These are phyloP conservation scores for Physocephala rufipes DNA, from an alignment of 2,888 invertebrate species.

Conservation along the genomic window DNA sequence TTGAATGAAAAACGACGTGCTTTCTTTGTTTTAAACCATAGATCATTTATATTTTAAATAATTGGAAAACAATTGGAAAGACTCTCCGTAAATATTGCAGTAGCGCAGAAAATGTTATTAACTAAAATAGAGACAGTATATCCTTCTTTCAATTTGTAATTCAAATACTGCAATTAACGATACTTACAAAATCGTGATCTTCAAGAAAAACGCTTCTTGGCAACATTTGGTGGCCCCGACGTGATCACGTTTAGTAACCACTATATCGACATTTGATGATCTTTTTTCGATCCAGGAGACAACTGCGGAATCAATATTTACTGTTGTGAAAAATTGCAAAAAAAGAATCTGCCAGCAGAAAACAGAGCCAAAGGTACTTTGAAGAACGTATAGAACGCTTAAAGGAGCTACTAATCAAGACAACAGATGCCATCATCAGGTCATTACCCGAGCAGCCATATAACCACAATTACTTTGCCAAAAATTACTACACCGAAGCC, in stretches of 20 bases:
- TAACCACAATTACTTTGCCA: background rate
- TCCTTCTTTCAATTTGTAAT: too few relatives aligned
- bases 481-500: background rate
- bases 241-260: background rate
- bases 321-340: background rate
- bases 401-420: background rate
- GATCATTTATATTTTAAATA: too few relatives aligned
- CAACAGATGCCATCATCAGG: background rate
- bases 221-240: slow-evolving; percentile 2
- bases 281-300: background rate
- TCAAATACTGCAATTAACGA: too few relatives aligned
- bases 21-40: too few relatives aligned
- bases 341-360: background rate
- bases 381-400: background rate
- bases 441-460: too few relatives aligned
- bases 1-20: too few relatives aligned
- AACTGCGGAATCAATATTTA: background rate
- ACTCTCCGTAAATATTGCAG: too few relatives aligned
- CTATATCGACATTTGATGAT: background rate
- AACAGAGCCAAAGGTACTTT: background rate
- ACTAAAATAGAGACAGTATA: too few relatives aligned
- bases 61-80: too few relatives aligned
- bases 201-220: slow-evolving; percentile 1
- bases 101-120: too few relatives aligned
- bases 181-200: too few relatives aligned